Percentiles rank a stretch among this genome's conserved stretches.
Evolutionary conservation across 2,888 invertebrate species (phyloP).

Genomic region (Tupiocoris notatus): DNA sequence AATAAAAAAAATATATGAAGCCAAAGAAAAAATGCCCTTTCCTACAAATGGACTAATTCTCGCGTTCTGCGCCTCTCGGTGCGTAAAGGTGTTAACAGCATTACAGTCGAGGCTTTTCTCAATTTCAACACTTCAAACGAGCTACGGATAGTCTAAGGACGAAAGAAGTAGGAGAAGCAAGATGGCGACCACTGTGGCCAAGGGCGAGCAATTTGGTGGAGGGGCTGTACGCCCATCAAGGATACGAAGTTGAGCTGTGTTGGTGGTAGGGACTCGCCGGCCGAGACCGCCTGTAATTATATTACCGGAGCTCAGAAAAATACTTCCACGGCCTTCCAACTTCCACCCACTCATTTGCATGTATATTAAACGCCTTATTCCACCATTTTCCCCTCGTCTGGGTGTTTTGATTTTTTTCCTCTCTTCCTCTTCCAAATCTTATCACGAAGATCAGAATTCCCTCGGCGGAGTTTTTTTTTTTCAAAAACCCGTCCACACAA

Average conservation of each 20-base stretch:
- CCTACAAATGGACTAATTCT: too few relatives aligned
- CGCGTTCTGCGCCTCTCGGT: too few relatives aligned
- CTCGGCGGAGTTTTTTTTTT: conserved; percentile 4
- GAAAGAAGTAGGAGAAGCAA: background rate
- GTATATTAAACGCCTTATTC: conserved; percentile 41
- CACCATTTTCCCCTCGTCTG: conserved; percentile 8
- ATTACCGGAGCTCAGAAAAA: conserved; percentile 38
- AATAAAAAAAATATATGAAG: too few relatives aligned
- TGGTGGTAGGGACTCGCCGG: background rate
- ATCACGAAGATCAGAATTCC: conserved; percentile 36
- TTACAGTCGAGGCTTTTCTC: background rate
- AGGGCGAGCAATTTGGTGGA: background rate
- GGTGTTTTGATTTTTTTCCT: conserved; percentile 1
- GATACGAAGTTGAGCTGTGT: background rate
- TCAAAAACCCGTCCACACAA: background rate
- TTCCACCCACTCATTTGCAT: conserved; percentile 41
- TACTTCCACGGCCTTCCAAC: conserved; percentile 38
- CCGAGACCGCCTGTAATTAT: conserved; percentile 24
- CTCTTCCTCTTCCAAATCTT: conserved; percentile 11
- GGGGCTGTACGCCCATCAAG: conserved; percentile 15
- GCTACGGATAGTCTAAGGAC: background rate
- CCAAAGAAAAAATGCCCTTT: too few relatives aligned
- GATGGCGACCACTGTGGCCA: conserved; percentile 20
- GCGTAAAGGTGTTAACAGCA: too few relatives aligned
- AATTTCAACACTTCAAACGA: background rate